phyloP scores from a whole-genome alignment of 2,888 invertebrate genomes.

The Ecliptopera silaceata region DNA sequence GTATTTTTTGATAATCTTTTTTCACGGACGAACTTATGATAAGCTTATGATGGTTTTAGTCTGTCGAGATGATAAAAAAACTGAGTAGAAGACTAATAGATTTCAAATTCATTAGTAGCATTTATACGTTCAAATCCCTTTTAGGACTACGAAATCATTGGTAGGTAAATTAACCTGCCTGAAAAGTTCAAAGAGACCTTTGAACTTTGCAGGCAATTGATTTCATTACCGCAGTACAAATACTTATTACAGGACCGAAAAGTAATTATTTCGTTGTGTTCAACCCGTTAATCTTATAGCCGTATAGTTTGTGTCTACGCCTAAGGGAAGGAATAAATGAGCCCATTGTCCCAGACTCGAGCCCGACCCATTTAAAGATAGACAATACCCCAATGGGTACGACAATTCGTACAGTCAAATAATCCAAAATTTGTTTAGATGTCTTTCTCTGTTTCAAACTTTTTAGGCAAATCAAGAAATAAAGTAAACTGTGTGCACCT shows the following conservation, averaged over 20 bases:
- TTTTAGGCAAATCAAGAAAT: constrained; percentile 50
- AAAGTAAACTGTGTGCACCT: neutral
- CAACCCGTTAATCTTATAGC: constrained; percentile 62
- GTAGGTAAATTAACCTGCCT: too few relatives aligned
- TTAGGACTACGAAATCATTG: too few relatives aligned
- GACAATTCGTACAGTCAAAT: constrained; percentile 66
- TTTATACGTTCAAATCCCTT: too few relatives aligned
- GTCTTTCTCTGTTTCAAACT: constrained; percentile 61
- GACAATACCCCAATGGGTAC: constrained; percentile 77
- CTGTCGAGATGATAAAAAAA: too few relatives aligned
- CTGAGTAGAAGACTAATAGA: too few relatives aligned
- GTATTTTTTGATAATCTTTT: too few relatives aligned
- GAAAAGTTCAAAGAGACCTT: too few relatives aligned
- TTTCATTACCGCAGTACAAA: constrained; percentile 27
- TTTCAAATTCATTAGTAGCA: too few relatives aligned
- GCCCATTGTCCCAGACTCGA: constrained; percentile 65
- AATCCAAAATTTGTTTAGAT: constrained; percentile 70
- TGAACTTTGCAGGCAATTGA: constrained; percentile 30
- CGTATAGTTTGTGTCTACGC: constrained; percentile 67
- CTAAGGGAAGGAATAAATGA: constrained; percentile 74
- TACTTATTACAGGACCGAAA: constrained; percentile 48
- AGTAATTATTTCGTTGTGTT: constrained; percentile 66
- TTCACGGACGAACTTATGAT: too few relatives aligned
- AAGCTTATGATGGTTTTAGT: too few relatives aligned
- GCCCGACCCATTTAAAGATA: constrained; percentile 70